A percentile compares a stretch with the other conserved stretches of the same genome.
Conservation (phyloP, 1,140 invertebrate genomes). For the Geopemphigus sp. region DNA sequence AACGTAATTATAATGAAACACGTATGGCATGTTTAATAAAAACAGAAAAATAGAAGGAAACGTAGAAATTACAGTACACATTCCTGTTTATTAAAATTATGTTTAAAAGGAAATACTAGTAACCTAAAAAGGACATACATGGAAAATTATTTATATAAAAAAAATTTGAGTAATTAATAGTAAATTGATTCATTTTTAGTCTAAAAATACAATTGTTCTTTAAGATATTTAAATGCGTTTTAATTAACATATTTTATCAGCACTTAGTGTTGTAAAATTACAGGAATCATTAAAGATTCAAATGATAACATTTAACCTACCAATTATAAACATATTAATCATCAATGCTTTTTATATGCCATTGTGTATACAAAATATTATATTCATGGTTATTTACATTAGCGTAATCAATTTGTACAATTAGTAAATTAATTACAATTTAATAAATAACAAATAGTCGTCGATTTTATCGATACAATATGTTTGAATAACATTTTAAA, state of each 20-base stretch:
- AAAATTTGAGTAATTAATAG: background rate
- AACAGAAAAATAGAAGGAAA: no score
- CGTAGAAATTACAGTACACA: background rate
- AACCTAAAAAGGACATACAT: background rate
- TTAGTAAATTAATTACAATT: no score
- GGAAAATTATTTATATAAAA: background rate
- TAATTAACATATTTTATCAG: background rate
- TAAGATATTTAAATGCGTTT: background rate
- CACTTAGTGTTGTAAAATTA: background rate
- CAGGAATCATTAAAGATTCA: background rate
- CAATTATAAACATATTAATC: background rate
- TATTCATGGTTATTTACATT: no score
- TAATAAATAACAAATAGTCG: no score
- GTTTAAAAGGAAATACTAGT: no score
- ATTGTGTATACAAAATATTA: background rate
- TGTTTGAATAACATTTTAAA: no score
- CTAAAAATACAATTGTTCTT: background rate
- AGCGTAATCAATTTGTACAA: no score
- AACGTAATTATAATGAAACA: background rate
- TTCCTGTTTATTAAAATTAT: background rate
- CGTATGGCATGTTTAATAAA: background rate
- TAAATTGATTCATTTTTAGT: background rate
- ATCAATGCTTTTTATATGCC: background rate
- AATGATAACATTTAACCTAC: conserved; percentile 7
- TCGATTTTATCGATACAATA: no score